Evolutionary conservation across 2,888 invertebrate genomes (phyloP), one percentile per base, ranked within the genome.

Genomic region (Drosophila recens): DNA sequence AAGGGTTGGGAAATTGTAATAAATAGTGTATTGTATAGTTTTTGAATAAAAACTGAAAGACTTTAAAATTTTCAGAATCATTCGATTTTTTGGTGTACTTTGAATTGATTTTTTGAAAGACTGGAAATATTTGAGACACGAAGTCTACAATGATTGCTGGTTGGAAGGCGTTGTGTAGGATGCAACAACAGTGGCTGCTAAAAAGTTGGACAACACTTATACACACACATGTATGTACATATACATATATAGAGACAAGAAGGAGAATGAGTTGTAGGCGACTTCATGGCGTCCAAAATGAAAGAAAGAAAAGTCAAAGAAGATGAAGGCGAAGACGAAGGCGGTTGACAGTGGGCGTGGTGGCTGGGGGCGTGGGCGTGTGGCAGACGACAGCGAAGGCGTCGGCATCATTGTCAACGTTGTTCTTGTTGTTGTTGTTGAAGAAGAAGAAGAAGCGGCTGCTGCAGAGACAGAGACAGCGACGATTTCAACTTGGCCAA

Each of bases 401-500:
- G 58, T 63, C 46, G 75, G 66, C 68, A 62, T 62, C 71, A 46
- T 34, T 36, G 36, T 42, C 13, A 9, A n/a, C 13, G 42, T 20
- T 13, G 27, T n/a, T 27, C n/a, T 46, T 46, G 46, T n/a, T n/a
- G 46, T 48, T 46, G 46, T 27, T n/a, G n/a, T 27, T 30, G 46
- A 23, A 23, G 27, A 27, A 6, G 5, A 27, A 27, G 27, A 27
- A 5, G 27, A 27, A 27, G 27, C 27, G 13, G 34, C 23, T 36
- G 54, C 36, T 38, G 57, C 53, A 49, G 40, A 61, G 77, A 76
- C 66, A 75, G 76, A 69, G 75, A 73, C 65, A 71, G n/a, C 51
- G 9, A 61, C 81, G 74, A 67, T 49, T 66, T 59, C 57, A 72
- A 45, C 49, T 40, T 49, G 49, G 49, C 49, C 49, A 49, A 49